Conservation (phyloP, 2,797 vertebrate genomes). For the Eulemur mongoz region DNA sequence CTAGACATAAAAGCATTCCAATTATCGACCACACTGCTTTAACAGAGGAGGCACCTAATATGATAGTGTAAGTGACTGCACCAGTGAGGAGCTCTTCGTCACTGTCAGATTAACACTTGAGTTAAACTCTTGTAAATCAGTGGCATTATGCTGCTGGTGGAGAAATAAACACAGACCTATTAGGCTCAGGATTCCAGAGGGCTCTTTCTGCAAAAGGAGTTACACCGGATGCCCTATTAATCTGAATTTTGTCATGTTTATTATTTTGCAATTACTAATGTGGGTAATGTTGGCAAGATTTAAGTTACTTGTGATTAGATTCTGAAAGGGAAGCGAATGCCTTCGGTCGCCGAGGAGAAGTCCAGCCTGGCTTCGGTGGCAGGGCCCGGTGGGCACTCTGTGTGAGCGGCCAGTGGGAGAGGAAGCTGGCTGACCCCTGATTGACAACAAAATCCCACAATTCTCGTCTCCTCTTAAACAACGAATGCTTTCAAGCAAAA, state of each 20-base stretch:
- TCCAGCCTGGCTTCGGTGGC: not conserved
- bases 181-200: conserved; percentile 84
- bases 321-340: conserved; percentile 65
- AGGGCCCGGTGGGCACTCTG: accelerated
- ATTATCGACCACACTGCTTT: conserved; percentile 92
- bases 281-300: conserved; percentile 67
- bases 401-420: conserved; percentile 61
- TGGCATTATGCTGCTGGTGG: conserved; percentile 86
- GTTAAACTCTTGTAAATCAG: conserved; percentile 91
- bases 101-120: conserved; percentile 92
- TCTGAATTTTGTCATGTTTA: conserved; percentile 84
- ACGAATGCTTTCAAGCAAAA: conserved; percentile 72
- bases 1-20: conserved; percentile 95
- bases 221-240: conserved; percentile 75
- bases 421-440: conserved; percentile 51
- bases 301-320: conserved; percentile 77
- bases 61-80: conserved; percentile 88
- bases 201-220: conserved; percentile 75
- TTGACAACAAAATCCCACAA: conserved; percentile 66
- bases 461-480: conserved; percentile 13
- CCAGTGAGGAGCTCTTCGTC: conserved; percentile 88
- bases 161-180: conserved; percentile 88
- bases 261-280: conserved; percentile 82
- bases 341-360: not conserved
- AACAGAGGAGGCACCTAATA: conserved; percentile 89